Evolutionary conservation across 2,113 vertebrate genomes (phyloP), one percentile per base, ranked within the genome.

Genomic region (Rhinopomastus cyanomelas): DNA sequence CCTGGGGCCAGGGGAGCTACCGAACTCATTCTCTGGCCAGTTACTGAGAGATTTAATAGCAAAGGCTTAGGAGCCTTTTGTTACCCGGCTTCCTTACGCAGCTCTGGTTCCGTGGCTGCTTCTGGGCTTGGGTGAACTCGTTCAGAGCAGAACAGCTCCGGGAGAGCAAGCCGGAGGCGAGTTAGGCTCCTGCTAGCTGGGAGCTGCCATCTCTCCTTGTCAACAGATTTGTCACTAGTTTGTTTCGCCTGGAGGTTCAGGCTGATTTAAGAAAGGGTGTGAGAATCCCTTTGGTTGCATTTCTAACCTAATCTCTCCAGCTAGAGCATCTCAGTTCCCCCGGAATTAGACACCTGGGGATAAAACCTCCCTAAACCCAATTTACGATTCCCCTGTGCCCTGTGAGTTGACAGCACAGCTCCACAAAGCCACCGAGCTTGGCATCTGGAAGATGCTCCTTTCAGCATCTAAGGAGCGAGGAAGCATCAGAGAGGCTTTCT

Each of bases 31-130:
- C 76, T 23, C 30, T 34, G 22, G 15, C 7, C 61, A 48, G 5
- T 71, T 83, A 25, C 7, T 13, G 14, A 46, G 53, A 80, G 80
- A 75, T 81, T 86, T 90, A 86, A 81, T 1, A 26, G 52, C 52
- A 81, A 74, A 53, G 77, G 77, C 92, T 90, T 88, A 88, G 57
- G 26, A 72, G 49, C 32, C 53, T 78, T 81, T 87, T 81, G 65
- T 95, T 68, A 44, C 53, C 44, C 81, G 61, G n/a, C 23, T 94
- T 75, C 57, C 56, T 84, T 13, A 19, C 46, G 81, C 12, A 1
- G 39, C 66, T 86, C 84, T 56, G 30, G 12, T 72, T 71, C 69
- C 80, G 52, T 46, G n/a, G n/a, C 68, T 56, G 52, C 39, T 81
- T 74, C 39, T 90, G 88, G 73, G 57, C 32, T 93, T 12, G 25